Base-by-base conservation (phyloP, 2,888 invertebrate species). In the Bruchidius siliquastri region DNA sequence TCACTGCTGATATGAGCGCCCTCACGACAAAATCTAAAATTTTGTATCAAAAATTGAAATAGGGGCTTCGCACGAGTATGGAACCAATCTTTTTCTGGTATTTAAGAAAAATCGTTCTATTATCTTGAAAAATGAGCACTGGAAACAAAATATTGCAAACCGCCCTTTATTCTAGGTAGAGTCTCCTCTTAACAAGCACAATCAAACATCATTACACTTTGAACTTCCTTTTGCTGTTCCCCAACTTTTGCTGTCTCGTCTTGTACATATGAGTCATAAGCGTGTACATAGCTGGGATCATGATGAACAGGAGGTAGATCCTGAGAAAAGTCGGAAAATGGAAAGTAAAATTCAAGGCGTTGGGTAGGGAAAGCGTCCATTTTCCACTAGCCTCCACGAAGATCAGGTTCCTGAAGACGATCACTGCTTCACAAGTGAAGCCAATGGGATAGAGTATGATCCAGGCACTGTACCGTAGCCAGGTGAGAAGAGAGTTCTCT, bases 391-490 rank as follows among this genome's bases (percentile, higher is more conserved):
- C 94, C 79, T 97, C 96, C 82, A 96, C 95, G 84, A 94, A 95
- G 0, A 96, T 95, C 83, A 98, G 93, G 84, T 96, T 94, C 72
- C 95, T 89, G 21, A 95, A 88, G 68, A 95, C 89, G 20, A 95
- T 90, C 2, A 94, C 91, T 0, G 95, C 94, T 88, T 98, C 98
- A 82, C 95, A 94, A 0, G 96, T 83, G 79, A 97, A 92, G 6
- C 97, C 98, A 67, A 97, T 84, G 0, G 98, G 98, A 86, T 98
- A 98, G 0, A 98, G 88, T 0, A 96, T 92, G 78, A 98, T 95
- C 98, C 98, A 99, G 73, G 96, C 89, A 0, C 95, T 94, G 86
- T 98, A 98, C 20, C 98, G 90, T 1, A 98, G 87, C 98, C 98
- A 98, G 0, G 96, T 97, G 10, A 98, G 72, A 2, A 94, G 81